Percentiles rank a stretch among this genome's conserved stretches.
Conservation (phyloP, 2,888 invertebrate species). For the Erpobdella octoculata region DNA sequence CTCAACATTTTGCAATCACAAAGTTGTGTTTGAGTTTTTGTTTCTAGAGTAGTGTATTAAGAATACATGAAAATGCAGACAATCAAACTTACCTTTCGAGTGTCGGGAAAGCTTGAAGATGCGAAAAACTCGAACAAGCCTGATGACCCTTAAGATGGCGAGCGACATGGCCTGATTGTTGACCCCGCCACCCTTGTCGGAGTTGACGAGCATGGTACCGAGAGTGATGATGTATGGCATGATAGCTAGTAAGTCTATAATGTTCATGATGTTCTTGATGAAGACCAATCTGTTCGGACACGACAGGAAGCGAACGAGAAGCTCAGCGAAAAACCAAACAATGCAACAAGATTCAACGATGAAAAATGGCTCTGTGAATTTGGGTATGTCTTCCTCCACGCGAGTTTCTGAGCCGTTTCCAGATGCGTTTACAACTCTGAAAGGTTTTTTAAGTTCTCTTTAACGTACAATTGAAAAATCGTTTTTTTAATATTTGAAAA, state of each 20-base stretch:
- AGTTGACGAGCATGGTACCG: constrained; percentile 91
- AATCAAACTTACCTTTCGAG: constrained; percentile 72
- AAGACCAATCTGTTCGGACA: constrained; percentile 97
- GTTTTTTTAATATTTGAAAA: too few relatives aligned
- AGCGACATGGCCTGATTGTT: constrained; percentile 55
- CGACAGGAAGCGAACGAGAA: constrained; percentile 90
- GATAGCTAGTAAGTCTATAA: constrained; percentile 97
- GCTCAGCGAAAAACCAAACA: constrained; percentile 94
- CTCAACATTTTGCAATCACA: too few relatives aligned
- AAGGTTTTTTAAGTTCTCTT: too few relatives aligned
- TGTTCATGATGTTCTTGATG: constrained; percentile 99
- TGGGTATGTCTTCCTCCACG: constrained; percentile 90
- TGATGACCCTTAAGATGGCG: constrained; percentile 92
- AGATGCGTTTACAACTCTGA: constrained; percentile 58
- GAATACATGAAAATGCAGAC: neutral
- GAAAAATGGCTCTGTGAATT: constrained; percentile 98
- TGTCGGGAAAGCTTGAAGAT: constrained; percentile 99
- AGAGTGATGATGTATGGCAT: constrained; percentile 99
- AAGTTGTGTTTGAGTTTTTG: too few relatives aligned
- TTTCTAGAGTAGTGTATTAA: too few relatives aligned
- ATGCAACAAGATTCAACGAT: constrained; percentile 98
- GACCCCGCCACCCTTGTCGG: constrained; percentile 55
- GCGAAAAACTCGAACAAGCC: constrained; percentile 97
- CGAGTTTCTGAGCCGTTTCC: constrained; percentile 56
- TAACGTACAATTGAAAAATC: too few relatives aligned